Conservation (phyloP, 2,888 invertebrate species). For the Drosophila crucigera region DNA sequence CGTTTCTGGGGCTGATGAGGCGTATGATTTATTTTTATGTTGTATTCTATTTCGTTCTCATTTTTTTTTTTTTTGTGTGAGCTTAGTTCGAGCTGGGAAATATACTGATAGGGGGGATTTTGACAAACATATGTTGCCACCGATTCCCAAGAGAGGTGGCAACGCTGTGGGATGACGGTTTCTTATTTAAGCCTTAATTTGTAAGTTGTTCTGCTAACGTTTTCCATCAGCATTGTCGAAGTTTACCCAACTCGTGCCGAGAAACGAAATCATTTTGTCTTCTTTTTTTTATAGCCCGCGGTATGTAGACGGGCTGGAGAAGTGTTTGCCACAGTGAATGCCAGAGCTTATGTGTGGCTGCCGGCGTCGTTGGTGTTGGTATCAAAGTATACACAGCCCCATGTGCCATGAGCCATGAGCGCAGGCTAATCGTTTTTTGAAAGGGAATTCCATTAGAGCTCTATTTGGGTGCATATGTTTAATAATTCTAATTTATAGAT, state of each 20-base stretch:
- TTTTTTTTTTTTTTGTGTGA: neutral
- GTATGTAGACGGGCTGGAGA: neutral
- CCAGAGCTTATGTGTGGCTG: slow-evolving; percentile 52
- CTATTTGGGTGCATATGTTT: neutral
- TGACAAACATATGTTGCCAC: slow-evolving; percentile 57
- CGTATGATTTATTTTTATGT: slow-evolving; percentile 79
- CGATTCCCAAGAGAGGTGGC: slow-evolving; percentile 49
- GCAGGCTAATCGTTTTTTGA: slow-evolving; percentile 38
- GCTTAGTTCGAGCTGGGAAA: slow-evolving; percentile 30
- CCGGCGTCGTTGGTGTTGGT: slow-evolving; percentile 32
- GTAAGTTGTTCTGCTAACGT: slow-evolving; percentile 65
- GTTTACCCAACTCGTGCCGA: slow-evolving; percentile 61
- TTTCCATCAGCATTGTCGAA: slow-evolving; percentile 61
- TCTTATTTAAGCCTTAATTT: slow-evolving; percentile 70
- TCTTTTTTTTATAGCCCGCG: slow-evolving; percentile 11
- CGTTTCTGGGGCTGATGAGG: slow-evolving; percentile 74
- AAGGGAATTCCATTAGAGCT: slow-evolving; percentile 20
- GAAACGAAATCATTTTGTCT: slow-evolving; percentile 59
- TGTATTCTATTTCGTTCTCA: slow-evolving; percentile 52
- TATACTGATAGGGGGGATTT: slow-evolving; percentile 50
- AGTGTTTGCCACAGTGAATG: slow-evolving; percentile 50
- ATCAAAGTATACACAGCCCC: slow-evolving; percentile 35
- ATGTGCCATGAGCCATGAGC: slow-evolving; percentile 26
- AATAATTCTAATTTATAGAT: neutral
- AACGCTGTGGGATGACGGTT: slow-evolving; percentile 33